phyloP scores from a whole-genome alignment of 2,888 invertebrate genomes.

The Agriopis aurantiaria region DNA sequence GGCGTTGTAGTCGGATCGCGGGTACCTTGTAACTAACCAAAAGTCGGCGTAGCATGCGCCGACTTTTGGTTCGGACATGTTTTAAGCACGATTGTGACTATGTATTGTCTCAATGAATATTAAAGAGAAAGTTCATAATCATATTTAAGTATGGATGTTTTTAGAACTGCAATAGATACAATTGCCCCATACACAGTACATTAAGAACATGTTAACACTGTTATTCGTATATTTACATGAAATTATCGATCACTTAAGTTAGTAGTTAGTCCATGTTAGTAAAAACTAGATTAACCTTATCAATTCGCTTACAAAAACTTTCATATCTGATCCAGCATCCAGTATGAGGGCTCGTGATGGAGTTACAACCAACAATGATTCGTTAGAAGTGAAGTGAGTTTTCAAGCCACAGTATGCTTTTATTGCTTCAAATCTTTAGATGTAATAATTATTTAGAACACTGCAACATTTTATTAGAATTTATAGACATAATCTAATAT shows the following conservation, averaged over 20 bases:
- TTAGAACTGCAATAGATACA: constrained; percentile 1
- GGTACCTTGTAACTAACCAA: no score
- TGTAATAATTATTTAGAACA: constrained; percentile 39
- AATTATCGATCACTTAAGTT: constrained; percentile 54
- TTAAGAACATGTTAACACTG: constrained; percentile 56
- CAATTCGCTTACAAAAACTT: constrained; percentile 48
- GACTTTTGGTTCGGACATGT: no score
- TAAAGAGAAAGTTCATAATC: no score
- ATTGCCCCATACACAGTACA: constrained; percentile 21
- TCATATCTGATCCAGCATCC: constrained; percentile 43
- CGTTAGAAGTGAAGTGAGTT: constrained; percentile 5
- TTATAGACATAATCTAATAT: constrained; percentile 37
- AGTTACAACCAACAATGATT: constrained; percentile 25
- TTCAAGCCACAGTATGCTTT: constrained; percentile 13
- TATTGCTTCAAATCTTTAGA: constrained; percentile 54
- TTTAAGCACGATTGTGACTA: no score
- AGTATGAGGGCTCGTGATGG: constrained; percentile 47
- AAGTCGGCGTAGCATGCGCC: no score
- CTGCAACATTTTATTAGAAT: constrained; percentile 42
- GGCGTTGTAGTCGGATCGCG: no score
- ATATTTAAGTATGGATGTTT: no score
- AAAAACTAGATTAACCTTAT: constrained; percentile 50
- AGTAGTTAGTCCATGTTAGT: constrained; percentile 59
- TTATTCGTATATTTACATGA: constrained; percentile 71
- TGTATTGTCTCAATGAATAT: no score